Percentiles rank a stretch among this genome's conserved stretches.
These are phyloP conservation scores for Ptychobarbus kaznakovi DNA, from an alignment of 2,797 vertebrate genomes.

Conservation along the genomic window DNA sequence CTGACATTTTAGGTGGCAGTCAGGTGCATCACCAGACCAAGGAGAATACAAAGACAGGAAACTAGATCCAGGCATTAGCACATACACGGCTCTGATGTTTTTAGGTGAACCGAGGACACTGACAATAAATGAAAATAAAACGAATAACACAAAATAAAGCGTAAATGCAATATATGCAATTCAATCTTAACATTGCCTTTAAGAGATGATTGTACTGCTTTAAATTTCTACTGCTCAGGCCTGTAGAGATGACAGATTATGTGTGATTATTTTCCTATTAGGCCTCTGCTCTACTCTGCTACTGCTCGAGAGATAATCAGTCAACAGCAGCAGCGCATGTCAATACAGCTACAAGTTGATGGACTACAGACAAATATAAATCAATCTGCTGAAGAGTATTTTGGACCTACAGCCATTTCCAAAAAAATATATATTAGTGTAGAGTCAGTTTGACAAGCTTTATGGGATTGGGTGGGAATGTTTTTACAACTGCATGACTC, in stretches of 20 bases:
- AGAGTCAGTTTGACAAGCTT: background rate
- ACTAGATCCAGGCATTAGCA: constrained; percentile 27
- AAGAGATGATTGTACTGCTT: background rate
- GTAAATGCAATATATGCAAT: constrained; percentile 9
- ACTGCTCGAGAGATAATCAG: constrained; percentile 35
- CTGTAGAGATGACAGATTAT: constrained; percentile 40
- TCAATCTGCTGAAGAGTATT: constrained; percentile 19
- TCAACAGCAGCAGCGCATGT: constrained; percentile 27
- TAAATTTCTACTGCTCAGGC: background rate
- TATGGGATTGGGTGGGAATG: background rate
- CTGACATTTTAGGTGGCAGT: constrained; percentile 45
- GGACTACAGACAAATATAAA: constrained; percentile 34
- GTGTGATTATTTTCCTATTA: constrained; percentile 43
- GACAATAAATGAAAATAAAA: constrained; percentile 3
- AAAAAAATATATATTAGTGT: constrained; percentile 4
- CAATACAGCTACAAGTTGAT: constrained; percentile 31
- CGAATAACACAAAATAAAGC: background rate
- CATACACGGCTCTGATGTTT: background rate
- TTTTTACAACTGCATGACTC: background rate
- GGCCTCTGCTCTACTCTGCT: background rate
- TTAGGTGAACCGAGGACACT: background rate
- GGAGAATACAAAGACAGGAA: constrained; percentile 44
- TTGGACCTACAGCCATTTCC: constrained; percentile 3
- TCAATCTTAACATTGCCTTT: background rate
- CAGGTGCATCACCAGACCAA: constrained; percentile 38